Conservation (phyloP, 2,113 vertebrate species). For the Otus sunia region DNA sequence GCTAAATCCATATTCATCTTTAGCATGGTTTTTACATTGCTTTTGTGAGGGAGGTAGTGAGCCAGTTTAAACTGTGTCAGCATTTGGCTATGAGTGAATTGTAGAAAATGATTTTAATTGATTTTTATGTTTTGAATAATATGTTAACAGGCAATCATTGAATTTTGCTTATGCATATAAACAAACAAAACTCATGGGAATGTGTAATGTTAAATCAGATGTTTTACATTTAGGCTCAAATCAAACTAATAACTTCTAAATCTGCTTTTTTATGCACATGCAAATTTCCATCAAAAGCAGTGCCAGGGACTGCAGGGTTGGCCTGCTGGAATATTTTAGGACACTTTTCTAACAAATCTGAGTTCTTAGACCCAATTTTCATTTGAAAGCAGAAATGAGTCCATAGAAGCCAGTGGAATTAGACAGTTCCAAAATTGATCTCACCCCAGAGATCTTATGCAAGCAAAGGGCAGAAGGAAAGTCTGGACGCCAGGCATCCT, state of each 20-base stretch:
- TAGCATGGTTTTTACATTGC: neutral
- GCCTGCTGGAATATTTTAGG: neutral
- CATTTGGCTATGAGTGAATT: conserved; percentile 14
- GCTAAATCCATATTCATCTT: conserved; percentile 10
- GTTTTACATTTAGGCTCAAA: conserved; percentile 2
- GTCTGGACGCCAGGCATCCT: neutral
- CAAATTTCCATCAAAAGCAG: neutral
- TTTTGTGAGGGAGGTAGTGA: neutral
- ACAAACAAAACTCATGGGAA: conserved; percentile 17
- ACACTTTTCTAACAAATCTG: neutral
- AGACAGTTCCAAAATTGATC: neutral
- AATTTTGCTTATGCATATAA: conserved; percentile 7
- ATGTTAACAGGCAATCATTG: conserved; percentile 4
- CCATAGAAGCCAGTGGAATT: neutral
- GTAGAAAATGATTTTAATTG: conserved; percentile 40
- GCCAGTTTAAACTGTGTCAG: conserved; percentile 21
- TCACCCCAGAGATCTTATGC: neutral
- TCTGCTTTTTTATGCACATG: neutral
- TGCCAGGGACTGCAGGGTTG: neutral
- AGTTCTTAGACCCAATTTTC: neutral
- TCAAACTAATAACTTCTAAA: conserved; percentile 2
- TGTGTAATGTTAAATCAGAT: neutral
- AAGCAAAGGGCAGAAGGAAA: neutral
- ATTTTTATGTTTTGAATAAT: conserved; percentile 48
- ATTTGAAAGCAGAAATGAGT: neutral